Base-by-base conservation (phyloP, 2,797 vertebrate genomes). In the Epinephelus coioides region DNA sequence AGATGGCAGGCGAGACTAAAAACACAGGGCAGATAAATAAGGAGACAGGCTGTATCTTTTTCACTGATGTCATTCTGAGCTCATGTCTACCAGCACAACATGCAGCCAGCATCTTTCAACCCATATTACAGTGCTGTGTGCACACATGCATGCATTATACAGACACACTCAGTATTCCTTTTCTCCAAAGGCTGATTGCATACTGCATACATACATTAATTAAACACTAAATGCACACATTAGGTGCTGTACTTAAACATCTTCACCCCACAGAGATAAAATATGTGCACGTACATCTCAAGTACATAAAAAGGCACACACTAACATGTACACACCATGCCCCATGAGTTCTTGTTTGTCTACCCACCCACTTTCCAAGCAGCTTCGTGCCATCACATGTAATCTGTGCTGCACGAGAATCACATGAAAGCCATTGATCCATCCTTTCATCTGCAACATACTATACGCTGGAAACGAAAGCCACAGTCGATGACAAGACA, bases 381-480 rank as follows among this genome's bases (percentile, higher is more conserved):
- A 60, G 50, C 18, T 62, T 15, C 30, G 25, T 46, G 49, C 50
- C 49, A 12, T 72, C 27, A 51, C 21, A 38, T 61, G 57, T 73
- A 61, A 81, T 78, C 14, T 56, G 10, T 66, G 57, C 65, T 66
- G 59, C 72, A 47, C 3, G 23, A 46, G 53, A 67, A 75, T 70
- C 77, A 69, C 56, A 68, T 38, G 17, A 69, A 83, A 76, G 53
- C 38, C 50, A 65, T 23, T 66, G 55, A 85, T 73, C 73, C 38
- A 0, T 25, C n/a, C 47, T 86, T 88, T 88, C 56, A 90, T 89
- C 78, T 30, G 46, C 10, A 40, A 55, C 69, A 66, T 73, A 43
- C 40, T 43, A 30, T 40, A 44, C 38, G 7, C 65, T 67, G 19
- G 27, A 77, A 71, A 47, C 9, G 3, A 78, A 77, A 60, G 38